Base-by-base conservation (phyloP, 2,797 vertebrate genomes). In the Alectoris magna region DNA sequence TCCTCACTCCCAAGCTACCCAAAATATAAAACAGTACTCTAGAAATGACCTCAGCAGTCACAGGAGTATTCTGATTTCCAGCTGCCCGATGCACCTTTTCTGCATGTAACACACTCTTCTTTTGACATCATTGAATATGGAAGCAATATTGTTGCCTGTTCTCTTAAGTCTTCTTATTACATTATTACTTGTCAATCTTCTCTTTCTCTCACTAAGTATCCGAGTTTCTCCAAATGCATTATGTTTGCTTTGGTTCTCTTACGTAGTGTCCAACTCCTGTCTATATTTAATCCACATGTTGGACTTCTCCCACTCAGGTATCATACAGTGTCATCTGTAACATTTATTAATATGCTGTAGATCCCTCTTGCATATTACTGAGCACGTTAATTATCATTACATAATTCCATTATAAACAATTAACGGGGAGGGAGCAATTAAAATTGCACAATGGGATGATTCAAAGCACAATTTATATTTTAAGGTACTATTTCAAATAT, bases 301-400 rank as follows among this genome's bases (percentile, higher is more conserved):
- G 34, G 72, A 84, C n/a, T 19, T 90, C 60, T 82, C 27, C 38
- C 64, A 76, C 16, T 82, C 34, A 71, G 53, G 38, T 71, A 64
- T 70, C 34, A 43, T 16, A 49, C 1, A 76, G 16, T 7, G 38
- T 31, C 9, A 90, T 56, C 43, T 39, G 27, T 48, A 80, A 80
- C 31, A 76, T 72, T 69, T 72, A 53, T 49, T 66, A 70, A 84
- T 63, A 82, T 55, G 44, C 14, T 27, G 21, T 48, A 79, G 29
- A 87, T 74, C 24, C 23, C 87, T 79, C 41, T 79, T 87, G 53
- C n/a, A 88, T n/a, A 63, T 87, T 77, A 90, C 0, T 91, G 74
- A 86, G 93, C 53, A 71, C 46, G 87, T 77, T 59, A 79, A 86
- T 76, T 8, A 94, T 60, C 87, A 93, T 62, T 70, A 93, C 49